A percentile compares a stretch with the other conserved stretches of the same genome.
phyloP scores from a whole-genome alignment of 1,140 invertebrate genomes.

The Diabrotica virgifera region DNA sequence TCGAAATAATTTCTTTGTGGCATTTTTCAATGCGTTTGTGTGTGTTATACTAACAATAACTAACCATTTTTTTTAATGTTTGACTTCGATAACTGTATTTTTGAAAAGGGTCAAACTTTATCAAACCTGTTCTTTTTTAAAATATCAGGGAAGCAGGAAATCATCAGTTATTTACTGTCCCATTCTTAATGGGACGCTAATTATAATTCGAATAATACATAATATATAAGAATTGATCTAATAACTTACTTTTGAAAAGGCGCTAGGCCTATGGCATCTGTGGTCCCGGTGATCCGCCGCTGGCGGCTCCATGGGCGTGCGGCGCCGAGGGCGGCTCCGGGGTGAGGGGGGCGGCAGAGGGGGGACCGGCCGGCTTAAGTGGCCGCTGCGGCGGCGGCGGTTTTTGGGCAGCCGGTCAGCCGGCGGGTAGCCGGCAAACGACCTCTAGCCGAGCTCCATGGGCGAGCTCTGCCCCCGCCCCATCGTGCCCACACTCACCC shows the following conservation, averaged over 20 bases:
- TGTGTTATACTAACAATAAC: too few species aligned
- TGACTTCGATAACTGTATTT: too few species aligned
- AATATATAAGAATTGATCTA: too few species aligned
- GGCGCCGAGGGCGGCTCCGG: conserved; percentile 54
- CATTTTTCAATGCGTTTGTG: too few species aligned
- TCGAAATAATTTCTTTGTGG: too few species aligned
- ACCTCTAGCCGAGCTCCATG: conserved; percentile 66
- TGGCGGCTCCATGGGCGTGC: conserved; percentile 51
- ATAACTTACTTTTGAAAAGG: conserved; percentile 61
- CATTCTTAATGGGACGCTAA: too few species aligned
- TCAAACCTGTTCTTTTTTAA: too few species aligned
- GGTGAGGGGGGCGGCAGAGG: conserved; percentile 49
- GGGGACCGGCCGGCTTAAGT: conserved; percentile 41
- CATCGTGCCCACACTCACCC: conserved; percentile 54
- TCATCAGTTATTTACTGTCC: too few species aligned
- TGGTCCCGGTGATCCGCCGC: conserved; percentile 58
- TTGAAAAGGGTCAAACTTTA: too few species aligned
- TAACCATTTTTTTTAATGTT: too few species aligned
- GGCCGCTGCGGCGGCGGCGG: background rate
- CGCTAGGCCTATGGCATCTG: conserved; percentile 59
- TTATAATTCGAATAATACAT: too few species aligned
- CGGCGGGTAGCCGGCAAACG: conserved; percentile 44
- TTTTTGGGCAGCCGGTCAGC: background rate
- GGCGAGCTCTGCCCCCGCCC: conserved; percentile 63
- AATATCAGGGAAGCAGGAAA: too few species aligned